phyloP scores from a whole-genome alignment of 2,113 vertebrate genomes.

The Loxodonta africana region DNA sequence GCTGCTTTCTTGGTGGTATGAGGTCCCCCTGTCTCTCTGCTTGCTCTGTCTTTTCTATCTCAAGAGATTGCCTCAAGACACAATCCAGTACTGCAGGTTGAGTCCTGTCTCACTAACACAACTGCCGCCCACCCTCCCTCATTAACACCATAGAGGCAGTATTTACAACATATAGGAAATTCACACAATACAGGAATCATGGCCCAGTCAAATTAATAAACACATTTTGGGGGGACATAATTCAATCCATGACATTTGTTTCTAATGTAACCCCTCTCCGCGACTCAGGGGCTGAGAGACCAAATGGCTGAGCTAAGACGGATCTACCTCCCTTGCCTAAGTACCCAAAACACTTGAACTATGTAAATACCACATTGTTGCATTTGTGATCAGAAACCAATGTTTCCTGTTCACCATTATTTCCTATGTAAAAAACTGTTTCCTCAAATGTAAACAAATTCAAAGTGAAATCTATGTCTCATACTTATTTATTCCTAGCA shows the following conservation, averaged over 20 bases:
- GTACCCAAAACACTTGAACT: not conserved
- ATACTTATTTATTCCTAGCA: not conserved
- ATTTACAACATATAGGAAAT: too few species aligned
- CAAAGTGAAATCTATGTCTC: conserved; percentile 1
- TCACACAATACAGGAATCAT: too few species aligned
- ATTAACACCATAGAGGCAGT: too few species aligned
- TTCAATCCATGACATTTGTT: not conserved
- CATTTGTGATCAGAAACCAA: not conserved
- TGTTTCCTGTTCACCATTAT: not conserved
- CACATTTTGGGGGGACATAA: too few species aligned
- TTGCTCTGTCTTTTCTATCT: too few species aligned
- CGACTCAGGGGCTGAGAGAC: not conserved
- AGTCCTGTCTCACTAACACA: too few species aligned
- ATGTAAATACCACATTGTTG: not conserved
- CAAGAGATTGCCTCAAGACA: too few species aligned
- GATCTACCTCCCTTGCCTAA: not conserved
- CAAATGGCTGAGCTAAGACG: not conserved
- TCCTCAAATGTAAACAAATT: not conserved
- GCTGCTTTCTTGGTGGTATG: too few species aligned
- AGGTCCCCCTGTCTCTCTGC: too few species aligned
- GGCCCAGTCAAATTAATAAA: too few species aligned
- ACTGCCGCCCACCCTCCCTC: too few species aligned
- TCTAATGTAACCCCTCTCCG: not conserved
- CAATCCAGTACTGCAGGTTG: too few species aligned
- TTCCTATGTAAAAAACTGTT: not conserved